These are phyloP conservation scores for Tetramorium bicarinatum DNA, from an alignment of 2,888 invertebrate species.

Conservation along the genomic window DNA sequence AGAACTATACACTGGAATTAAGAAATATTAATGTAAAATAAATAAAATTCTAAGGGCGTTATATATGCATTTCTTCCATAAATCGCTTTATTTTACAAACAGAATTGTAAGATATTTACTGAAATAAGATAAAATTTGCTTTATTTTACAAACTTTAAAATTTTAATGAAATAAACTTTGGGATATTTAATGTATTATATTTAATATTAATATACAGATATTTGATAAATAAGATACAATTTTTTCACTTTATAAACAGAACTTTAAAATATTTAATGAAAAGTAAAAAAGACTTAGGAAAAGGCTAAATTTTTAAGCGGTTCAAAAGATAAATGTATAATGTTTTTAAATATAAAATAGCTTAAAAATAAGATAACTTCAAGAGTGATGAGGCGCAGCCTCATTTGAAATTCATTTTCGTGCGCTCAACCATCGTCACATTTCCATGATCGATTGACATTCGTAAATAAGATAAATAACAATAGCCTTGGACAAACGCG, in stretches of 20 bases:
- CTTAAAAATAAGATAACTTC: not conserved
- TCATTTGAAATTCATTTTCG: constrained; percentile 2
- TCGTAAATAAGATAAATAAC: not conserved
- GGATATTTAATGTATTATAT: no score
- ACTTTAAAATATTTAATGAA: not conserved
- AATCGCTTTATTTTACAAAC: not conserved
- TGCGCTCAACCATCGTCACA: not conserved
- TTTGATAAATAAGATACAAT: no score
- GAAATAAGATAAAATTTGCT: no score
- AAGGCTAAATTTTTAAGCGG: not conserved
- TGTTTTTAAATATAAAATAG: not conserved
- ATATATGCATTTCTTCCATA: not conserved
- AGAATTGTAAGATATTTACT: not conserved
- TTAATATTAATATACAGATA: no score
- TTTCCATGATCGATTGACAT: not conserved
- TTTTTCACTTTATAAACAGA: no score
- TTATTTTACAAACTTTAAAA: no score
- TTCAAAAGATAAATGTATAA: not conserved
- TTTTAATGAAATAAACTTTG: no score
- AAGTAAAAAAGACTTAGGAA: not conserved
- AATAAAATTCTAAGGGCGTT: not conserved
- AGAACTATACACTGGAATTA: not conserved
- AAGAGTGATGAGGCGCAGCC: not conserved
- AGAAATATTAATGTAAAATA: not conserved
- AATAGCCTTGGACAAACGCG: constrained; percentile 4